These are phyloP conservation scores for Melinopterus prodromus DNA, from an alignment of 2,888 invertebrate species.

Conservation along the genomic window DNA sequence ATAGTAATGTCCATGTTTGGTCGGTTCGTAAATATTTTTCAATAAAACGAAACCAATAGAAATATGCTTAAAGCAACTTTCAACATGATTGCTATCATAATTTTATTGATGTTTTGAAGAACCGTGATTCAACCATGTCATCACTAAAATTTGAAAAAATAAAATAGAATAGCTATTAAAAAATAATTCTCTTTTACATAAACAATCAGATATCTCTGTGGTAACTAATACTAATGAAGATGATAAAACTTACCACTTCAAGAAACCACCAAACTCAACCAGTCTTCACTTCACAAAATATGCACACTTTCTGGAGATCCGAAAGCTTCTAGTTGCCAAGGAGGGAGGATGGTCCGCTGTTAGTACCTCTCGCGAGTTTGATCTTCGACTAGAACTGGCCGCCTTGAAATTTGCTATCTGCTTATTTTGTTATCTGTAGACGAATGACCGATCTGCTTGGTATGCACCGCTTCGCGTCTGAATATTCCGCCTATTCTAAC, in stretches of 20 bases:
- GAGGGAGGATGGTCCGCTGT: not conserved
- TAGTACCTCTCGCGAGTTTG: not conserved
- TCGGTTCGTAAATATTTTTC: too few relatives aligned
- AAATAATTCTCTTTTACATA: not conserved
- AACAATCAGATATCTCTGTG: not conserved
- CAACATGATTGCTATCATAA: too few relatives aligned
- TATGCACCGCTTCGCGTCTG: constrained; percentile 16
- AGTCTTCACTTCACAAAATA: not conserved
- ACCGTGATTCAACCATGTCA: too few relatives aligned
- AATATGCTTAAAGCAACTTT: too few relatives aligned
- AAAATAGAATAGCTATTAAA: not conserved
- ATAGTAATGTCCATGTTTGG: too few relatives aligned
- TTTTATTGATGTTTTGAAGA: too few relatives aligned
- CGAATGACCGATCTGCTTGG: constrained; percentile 15
- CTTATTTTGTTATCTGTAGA: constrained; percentile 19
- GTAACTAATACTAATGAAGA: not conserved
- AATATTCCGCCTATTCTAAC: constrained; percentile 23
- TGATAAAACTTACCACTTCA: not conserved
- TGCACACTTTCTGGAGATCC: not conserved
- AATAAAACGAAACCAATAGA: too few relatives aligned
- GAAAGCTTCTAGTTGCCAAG: not conserved
- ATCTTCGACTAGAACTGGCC: not conserved
- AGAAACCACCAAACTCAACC: not conserved
- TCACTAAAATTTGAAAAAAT: not conserved
- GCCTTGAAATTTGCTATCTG: not conserved